Evolutionary conservation across 2,797 vertebrate genomes (phyloP), one percentile per base, ranked within the genome.

Genomic region (Chlorospingus flavigularis): DNA sequence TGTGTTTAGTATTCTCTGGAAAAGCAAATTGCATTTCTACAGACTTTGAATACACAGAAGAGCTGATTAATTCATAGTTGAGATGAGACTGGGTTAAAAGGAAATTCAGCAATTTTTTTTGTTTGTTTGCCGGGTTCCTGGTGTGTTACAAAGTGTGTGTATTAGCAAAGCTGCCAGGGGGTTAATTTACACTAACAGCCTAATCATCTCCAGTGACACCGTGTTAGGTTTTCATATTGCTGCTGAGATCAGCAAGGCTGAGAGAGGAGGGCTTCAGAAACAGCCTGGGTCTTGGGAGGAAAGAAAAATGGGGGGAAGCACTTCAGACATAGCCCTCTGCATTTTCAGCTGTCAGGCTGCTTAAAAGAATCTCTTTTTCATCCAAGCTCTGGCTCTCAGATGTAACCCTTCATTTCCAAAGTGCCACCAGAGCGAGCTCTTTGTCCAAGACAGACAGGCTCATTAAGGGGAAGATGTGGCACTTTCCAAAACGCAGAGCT

Each of bases 131-230:
- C 68, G 83, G 47, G 47, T 83, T 96, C 82, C 75, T 83, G 92
- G 89, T 83, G 87, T 68, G 89, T 92, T 94, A 88, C 72, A 91
- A 73, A 96, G 91, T 71, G 81, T 78, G 47, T 90, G 9, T 81
- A 90, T 95, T 96, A 96, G 62, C 89, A 62, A 54, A 94, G 82
- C 85, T 96, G 79, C 85, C 73, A 60, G 96, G 94, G 94, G 92
- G 89, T 97, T 97, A 96, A 96, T 95, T 95, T 86, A 23, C 78
- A 67, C 43, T 91, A 81, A 93, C 37, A 66, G 79, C 73, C 89
- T 84, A 40, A 91, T 96, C 70, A 91, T 96, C 82, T 88, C 55
- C 76, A 81, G 10, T 16, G 23, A 35, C 77, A 80, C 74, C 26
- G 1, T 48, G 85, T 91, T 43, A 57, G 66, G 48, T 75, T 96